Percentiles rank a stretch among this genome's conserved stretches.
phyloP scores from a whole-genome alignment of 2,113 vertebrate genomes.

The Hucho hucho region DNA sequence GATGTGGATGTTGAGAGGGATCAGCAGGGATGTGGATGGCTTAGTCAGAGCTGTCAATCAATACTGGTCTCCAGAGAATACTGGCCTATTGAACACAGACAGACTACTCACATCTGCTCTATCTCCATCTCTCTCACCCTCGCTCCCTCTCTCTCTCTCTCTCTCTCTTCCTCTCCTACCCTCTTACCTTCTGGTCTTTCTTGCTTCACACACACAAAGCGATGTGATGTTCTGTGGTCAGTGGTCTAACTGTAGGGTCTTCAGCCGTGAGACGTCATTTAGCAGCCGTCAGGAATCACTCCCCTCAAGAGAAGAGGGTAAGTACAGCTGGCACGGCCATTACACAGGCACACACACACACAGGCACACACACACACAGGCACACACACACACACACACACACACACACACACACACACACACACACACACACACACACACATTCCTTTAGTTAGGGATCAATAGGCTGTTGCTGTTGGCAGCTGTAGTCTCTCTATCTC shows the following conservation, averaged over 20 bases:
- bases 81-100: constrained; percentile 11
- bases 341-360: background rate
- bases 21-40: constrained; percentile 36
- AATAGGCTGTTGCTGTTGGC: background rate
- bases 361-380: constrained; percentile 3
- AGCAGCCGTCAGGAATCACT: constrained; percentile 68
- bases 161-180: constrained; percentile 5
- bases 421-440: constrained; percentile 16
- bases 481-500: background rate
- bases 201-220: constrained; percentile 29
- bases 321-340: constrained; percentile 53
- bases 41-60: constrained; percentile 54
- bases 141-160: background rate
- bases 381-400: constrained; percentile 4
- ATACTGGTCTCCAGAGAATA: constrained; percentile 31
- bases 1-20: constrained; percentile 34
- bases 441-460: background rate
- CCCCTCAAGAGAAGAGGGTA: constrained; percentile 55
- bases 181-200: background rate
- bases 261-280: constrained; percentile 62
- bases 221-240: constrained; percentile 17
- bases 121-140: background rate
- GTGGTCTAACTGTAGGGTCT: constrained; percentile 45
- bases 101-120: constrained; percentile 16
- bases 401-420: constrained; percentile 18